These are phyloP conservation scores for Diabrotica undecimpunctata DNA, from an alignment of 1,140 invertebrate genomes.

Conservation along the genomic window DNA sequence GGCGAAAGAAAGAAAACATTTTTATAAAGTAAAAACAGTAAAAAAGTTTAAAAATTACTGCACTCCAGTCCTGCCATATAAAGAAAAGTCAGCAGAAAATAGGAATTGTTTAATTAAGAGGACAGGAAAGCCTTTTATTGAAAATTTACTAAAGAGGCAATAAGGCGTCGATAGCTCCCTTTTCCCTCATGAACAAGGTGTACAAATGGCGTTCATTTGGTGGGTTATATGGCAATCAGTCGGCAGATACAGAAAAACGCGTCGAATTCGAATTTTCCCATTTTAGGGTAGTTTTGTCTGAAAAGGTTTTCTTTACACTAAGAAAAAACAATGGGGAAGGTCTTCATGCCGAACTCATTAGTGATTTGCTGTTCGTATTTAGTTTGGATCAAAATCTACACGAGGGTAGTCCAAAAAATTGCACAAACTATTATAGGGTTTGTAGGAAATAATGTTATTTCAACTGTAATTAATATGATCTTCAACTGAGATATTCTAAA, in stretches of 20 bases:
- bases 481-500: too few species aligned
- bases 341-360: too few species aligned
- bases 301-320: neutral
- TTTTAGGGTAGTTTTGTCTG: neutral
- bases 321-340: neutral
- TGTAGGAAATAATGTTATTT: too few species aligned
- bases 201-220: constrained; percentile 8
- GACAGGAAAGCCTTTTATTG: constrained; percentile 6
- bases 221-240: constrained; percentile 9
- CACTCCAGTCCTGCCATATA: too few species aligned
- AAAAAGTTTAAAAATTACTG: too few species aligned
- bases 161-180: neutral
- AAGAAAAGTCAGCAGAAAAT: neutral
- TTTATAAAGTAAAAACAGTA: too few species aligned
- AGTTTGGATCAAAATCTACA: too few species aligned
- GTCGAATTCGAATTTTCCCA: constrained; percentile 1
- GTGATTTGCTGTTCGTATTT: too few species aligned
- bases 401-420: too few species aligned
- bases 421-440: too few species aligned
- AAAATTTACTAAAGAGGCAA: constrained; percentile 7
- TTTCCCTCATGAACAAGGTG: constrained; percentile 4
- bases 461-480: too few species aligned
- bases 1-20: too few species aligned
- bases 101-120: constrained; percentile 9
- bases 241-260: constrained; percentile 5